Percentiles rank a stretch among this genome's conserved stretches.
These are phyloP conservation scores for Halictus ligatus DNA, from an alignment of 2,888 invertebrate genomes.

Conservation along the genomic window DNA sequence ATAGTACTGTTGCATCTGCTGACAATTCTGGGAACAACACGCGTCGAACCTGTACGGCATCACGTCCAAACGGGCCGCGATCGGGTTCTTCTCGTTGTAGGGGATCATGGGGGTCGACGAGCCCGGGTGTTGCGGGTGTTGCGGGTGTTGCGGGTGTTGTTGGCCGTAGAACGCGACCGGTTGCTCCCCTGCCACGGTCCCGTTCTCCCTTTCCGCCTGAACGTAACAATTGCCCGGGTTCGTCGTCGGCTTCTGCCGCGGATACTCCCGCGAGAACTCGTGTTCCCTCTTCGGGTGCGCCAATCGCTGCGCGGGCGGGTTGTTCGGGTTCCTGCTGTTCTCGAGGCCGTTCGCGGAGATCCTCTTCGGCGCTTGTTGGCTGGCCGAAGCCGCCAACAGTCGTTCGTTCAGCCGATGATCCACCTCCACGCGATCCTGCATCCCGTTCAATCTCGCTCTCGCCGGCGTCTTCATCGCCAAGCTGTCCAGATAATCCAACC, in stretches of 20 bases:
- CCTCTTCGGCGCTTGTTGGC: constrained; percentile 26
- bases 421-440: constrained; percentile 67
- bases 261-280: constrained; percentile 59
- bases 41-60: constrained; percentile 32
- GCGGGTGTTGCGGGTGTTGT: constrained; percentile 15
- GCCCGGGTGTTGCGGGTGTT: constrained; percentile 9
- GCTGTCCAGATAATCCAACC: constrained; percentile 71
- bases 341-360: constrained; percentile 76
- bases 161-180: neutral
- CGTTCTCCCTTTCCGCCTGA: constrained; percentile 69
- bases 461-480: constrained; percentile 61
- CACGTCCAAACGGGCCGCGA: neutral
- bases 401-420: constrained; percentile 33
- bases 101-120: neutral
- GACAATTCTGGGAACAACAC: constrained; percentile 45
- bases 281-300: constrained; percentile 37
- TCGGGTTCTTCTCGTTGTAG: constrained; percentile 38
- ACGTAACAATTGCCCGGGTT: constrained; percentile 44
- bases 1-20: constrained; percentile 62
- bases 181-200: neutral
- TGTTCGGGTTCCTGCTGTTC: constrained; percentile 72
- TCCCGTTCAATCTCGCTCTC: constrained; percentile 70
- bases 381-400: neutral
- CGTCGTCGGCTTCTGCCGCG: constrained; percentile 55
- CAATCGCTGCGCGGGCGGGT: constrained; percentile 57